Evolutionary conservation across 2,888 invertebrate species (phyloP).

Genomic region (Ophioninae sp.): DNA sequence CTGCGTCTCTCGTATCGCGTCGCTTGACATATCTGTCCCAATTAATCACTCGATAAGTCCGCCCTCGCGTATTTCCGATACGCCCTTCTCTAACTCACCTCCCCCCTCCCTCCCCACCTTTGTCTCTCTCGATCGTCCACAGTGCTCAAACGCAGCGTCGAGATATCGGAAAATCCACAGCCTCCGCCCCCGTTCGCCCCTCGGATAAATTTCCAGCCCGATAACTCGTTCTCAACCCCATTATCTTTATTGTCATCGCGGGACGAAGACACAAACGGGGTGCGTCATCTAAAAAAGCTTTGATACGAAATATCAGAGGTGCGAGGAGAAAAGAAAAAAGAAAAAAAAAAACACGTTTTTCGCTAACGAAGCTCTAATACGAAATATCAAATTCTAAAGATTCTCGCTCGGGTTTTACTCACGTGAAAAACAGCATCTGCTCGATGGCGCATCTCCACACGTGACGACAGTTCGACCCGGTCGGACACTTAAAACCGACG

Average conservation of each 20-base stretch:
- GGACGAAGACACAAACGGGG: neutral
- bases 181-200: neutral
- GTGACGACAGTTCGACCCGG: slow-evolving; percentile 95
- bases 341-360: neutral
- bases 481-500: slow-evolving; percentile 97
- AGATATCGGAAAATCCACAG: neutral
- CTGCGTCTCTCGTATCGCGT: neutral
- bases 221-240: slow-evolving; percentile 19
- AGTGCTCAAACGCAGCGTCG: neutral
- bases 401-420: slow-evolving; percentile 80
- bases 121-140: neutral
- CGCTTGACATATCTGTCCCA: slow-evolving; percentile 19
- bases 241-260: neutral
- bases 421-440: slow-evolving; percentile 99
- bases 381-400: neutral
- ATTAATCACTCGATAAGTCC: slow-evolving; percentile 36
- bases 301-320: neutral
- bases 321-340: neutral
- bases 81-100: too few relatives aligned
- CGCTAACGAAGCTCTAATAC: neutral
- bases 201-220: neutral
- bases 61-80: too few relatives aligned
- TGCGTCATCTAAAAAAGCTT: neutral
- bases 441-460: slow-evolving; percentile 99
- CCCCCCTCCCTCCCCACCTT: too few relatives aligned